These are phyloP conservation scores for Melanostoma scalare DNA, from an alignment of 2,888 invertebrate species.

Conservation along the genomic window DNA sequence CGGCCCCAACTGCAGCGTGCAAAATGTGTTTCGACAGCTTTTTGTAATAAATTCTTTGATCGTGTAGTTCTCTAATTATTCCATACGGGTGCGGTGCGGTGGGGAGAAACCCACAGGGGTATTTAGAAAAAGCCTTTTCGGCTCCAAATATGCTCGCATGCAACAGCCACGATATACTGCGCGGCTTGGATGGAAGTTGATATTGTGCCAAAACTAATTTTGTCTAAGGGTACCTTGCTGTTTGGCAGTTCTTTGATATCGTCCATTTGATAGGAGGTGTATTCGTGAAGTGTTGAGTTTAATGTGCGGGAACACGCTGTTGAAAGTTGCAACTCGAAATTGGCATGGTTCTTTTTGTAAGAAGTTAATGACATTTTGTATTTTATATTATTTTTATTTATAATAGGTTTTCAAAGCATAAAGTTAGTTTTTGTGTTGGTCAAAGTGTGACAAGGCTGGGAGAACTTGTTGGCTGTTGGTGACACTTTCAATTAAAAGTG, in stretches of 20 bases:
- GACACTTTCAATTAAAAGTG: constrained; percentile 15
- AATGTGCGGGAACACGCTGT: constrained; percentile 53
- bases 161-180: constrained; percentile 8
- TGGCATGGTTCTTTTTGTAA: constrained; percentile 8
- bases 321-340: constrained; percentile 9
- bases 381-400: constrained; percentile 5
- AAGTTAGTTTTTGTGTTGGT: neutral
- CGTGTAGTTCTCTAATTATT: constrained; percentile 71
- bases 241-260: constrained; percentile 47
- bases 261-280: constrained; percentile 37
- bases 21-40: constrained; percentile 68
- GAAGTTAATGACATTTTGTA: constrained; percentile 32
- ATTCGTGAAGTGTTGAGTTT: constrained; percentile 29
- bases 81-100: neutral
- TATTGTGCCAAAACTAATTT: constrained; percentile 25
- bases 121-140: constrained; percentile 39
- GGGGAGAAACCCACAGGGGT: constrained; percentile 1
- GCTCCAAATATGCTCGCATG: constrained; percentile 27
- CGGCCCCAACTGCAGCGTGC: neutral
- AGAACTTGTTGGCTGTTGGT: constrained; percentile 25
- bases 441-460: constrained; percentile 40
- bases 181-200: constrained; percentile 25
- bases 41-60: constrained; percentile 66
- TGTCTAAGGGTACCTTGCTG: constrained; percentile 25
- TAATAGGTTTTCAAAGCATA: constrained; percentile 1